Evolutionary conservation across 2,113 vertebrate species (phyloP), one percentile per base, ranked within the genome.

Genomic region (Melanocharis versteri): DNA sequence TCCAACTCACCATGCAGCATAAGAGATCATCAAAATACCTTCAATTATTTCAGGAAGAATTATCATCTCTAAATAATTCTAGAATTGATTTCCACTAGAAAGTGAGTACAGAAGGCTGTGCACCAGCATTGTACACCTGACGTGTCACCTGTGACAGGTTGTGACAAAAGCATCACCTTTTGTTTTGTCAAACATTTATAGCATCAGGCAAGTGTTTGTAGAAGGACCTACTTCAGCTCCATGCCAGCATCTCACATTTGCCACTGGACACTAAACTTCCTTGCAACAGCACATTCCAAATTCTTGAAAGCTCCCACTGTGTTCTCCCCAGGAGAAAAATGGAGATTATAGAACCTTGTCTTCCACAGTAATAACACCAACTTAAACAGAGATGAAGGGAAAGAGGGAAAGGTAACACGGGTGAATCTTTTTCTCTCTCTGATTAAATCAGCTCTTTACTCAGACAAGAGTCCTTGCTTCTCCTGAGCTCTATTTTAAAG

Each of bases 61-160:
- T 4, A 22, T 23, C 48, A 76, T 28, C 27, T 40, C 30, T 10
- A 7, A 30, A 8, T 1, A 17, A 47, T 27, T 72, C 45, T 8
- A 65, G 69, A 77, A 65, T 0, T 13, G 10, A 53, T 87, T 89
- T 91, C 33, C 58, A 61, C 13, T 31, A 57, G 37, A 30, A 47
- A 33, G 9, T 0, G 23, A 75, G 53, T 5, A 28, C 39, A n/a
- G 28, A 42, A 20, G 35, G 40, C 8, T 0, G 0, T 16, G 40
- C 26, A 65, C 10, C 53, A 69, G 14, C 24, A 0, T 1, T 45
- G 23, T 3, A 28, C 31, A 30, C 15, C 48, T 39, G 80, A 23
- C 79, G 11, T 0, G 4, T 40, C 76, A 75, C 26, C 17, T 8
- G 11, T 11, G 23, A n/a, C n/a, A n/a, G n/a, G 4, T 1, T 45